These are phyloP conservation scores for Syngnathus scovelli DNA, from an alignment of 2,113 vertebrate genomes.

Conservation along the genomic window DNA sequence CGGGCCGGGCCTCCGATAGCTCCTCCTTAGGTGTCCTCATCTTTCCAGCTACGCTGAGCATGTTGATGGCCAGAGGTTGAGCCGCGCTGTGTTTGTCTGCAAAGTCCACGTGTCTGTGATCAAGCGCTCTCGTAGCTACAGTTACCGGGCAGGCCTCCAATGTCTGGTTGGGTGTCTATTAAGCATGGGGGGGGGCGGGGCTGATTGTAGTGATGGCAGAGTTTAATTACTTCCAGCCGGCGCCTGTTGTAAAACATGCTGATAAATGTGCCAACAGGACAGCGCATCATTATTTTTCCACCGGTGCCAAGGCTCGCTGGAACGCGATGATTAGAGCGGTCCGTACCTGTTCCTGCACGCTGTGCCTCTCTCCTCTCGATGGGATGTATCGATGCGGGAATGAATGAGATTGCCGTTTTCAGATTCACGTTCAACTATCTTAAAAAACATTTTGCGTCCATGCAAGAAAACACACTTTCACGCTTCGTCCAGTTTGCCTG, in stretches of 20 bases:
- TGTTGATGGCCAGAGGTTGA: neutral
- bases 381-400: neutral
- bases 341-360: conserved; percentile 39
- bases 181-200: conserved; percentile 77
- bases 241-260: conserved; percentile 97
- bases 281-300: conserved; percentile 90
- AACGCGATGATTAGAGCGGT: conserved; percentile 93
- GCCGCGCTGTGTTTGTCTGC: neutral
- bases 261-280: conserved; percentile 98
- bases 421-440: no score
- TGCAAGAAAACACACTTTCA: neutral
- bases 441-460: no score
- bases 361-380: neutral
- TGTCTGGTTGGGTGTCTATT: conserved; percentile 98
- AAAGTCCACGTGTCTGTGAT: neutral
- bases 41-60: neutral
- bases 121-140: conserved; percentile 72
- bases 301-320: conserved; percentile 80
- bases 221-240: conserved; percentile 99
- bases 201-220: conserved; percentile 97
- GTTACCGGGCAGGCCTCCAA: conserved; percentile 91
- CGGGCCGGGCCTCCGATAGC: conserved; percentile 19
- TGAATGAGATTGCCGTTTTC: no score
- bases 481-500: neutral
- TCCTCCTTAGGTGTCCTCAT: conserved; percentile 14